These are phyloP conservation scores for Anagrus nilaparvatae DNA, from an alignment of 1,140 invertebrate species.

Conservation along the genomic window DNA sequence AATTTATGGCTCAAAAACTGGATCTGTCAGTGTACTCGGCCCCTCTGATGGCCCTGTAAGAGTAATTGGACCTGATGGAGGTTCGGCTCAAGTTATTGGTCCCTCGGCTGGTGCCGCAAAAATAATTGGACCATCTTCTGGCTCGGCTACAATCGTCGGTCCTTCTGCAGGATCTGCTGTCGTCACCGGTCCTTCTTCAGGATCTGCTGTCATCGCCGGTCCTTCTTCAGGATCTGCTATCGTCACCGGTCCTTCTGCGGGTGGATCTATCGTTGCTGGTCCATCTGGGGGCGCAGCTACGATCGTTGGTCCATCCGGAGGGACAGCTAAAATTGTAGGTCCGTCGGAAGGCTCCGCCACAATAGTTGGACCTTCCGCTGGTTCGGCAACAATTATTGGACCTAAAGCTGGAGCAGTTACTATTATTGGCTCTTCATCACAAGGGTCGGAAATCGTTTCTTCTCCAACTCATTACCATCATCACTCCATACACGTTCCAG, in stretches of 20 bases:
- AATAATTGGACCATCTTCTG: background rate
- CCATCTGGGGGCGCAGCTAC: conserved; percentile 4
- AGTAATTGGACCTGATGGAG: conserved; percentile 12
- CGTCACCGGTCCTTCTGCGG: conserved; percentile 12
- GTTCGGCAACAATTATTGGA: conserved; percentile 14
- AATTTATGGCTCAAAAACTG: too few species aligned
- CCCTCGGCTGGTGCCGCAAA: background rate
- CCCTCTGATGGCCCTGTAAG: conserved; percentile 5
- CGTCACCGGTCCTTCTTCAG: conserved; percentile 4
- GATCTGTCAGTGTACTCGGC: too few species aligned
- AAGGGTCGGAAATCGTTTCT: conserved; percentile 4
- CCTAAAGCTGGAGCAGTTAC: conserved; percentile 12
- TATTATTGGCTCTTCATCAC: conserved; percentile 10
- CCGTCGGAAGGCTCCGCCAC: conserved; percentile 13
- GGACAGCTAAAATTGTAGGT: conserved; percentile 14
- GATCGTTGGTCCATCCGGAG: conserved; percentile 15
- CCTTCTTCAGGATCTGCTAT: conserved; percentile 16
- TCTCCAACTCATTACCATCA: conserved; percentile 4
- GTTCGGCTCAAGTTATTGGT: background rate
- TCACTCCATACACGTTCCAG: background rate
- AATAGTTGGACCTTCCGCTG: conserved; percentile 18
- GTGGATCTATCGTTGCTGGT: conserved; percentile 6
- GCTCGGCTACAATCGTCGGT: background rate
- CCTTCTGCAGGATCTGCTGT: background rate
- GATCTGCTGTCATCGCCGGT: conserved; percentile 18